Evolutionary conservation across 2,797 vertebrate species (phyloP), one percentile per base, ranked within the genome.

Genomic region (Catamblyrhynchus diadema): DNA sequence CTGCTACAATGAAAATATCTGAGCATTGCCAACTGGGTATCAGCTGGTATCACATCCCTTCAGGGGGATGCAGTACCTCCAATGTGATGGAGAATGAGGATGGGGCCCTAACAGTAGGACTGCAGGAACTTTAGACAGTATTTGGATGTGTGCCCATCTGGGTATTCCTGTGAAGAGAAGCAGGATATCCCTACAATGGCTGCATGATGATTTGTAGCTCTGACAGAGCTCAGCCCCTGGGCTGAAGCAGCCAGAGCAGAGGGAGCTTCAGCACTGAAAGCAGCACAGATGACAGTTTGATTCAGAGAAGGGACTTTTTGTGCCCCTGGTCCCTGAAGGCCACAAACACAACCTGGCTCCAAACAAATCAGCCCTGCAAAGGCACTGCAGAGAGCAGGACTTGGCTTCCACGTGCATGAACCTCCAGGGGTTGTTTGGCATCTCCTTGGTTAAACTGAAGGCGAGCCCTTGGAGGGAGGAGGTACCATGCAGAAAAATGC

Each of bases 81-180:
- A 11, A 1, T 0, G 0, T 15, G 62, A 28, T 4, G 10, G 33
- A 72, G 30, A 27, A 14, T 7, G 9, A 32, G 51, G 13, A 12
- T 4, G 4, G 16, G 10, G 3, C 61, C 60, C 48, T 22, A 35
- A 17, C 9, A 57, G 22, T 3, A 35, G 37, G 12, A 25, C 24
- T 25, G 30, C 24, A 53, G 39, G 30, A 60, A 19, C 23, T 69
- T 79, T 1, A 53, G 24, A 3, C 8, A 4, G 20, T 61, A 9
- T 50, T 64, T 75, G 57, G n/a, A 50, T 21, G 7, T 47, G 45
- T 15, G 7, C 3, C 47, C 4, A 2, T 28, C 44, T 17, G 45
- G 5, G 5, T 66, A 18, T 32, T 75, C 44, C 51, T 47, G 66
- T 53, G 70, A 81, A 48, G 12, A 4, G 19, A 42, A 35, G 27